Evolutionary conservation across 1,140 invertebrate genomes (phyloP).

Genomic region (Drosophila ercepeae): DNA sequence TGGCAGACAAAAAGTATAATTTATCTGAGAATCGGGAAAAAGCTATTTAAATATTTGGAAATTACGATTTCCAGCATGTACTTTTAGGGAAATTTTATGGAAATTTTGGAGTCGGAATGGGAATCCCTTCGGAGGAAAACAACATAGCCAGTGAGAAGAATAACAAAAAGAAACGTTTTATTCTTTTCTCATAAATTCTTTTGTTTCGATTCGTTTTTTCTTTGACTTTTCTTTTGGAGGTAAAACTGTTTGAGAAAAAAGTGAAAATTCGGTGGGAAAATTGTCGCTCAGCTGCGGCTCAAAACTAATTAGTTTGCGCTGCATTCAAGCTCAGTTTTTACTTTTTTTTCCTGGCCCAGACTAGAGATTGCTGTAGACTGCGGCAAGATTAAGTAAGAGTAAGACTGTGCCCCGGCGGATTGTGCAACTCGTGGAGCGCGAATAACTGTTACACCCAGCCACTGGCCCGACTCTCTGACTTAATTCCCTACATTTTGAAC

Average conservation of each 20-base stretch:
- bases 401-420: slow-evolving; percentile 58
- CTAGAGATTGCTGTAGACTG: slow-evolving; percentile 12
- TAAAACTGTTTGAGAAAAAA: slow-evolving; percentile 55
- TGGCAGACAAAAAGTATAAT: slow-evolving; percentile 17
- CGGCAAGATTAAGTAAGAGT: slow-evolving; percentile 70
- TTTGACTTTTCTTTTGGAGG: slow-evolving; percentile 59
- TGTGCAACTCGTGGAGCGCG: slow-evolving; percentile 29
- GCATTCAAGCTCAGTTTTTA: slow-evolving; percentile 68
- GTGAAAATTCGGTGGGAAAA: slow-evolving; percentile 78
- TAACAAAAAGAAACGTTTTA: slow-evolving; percentile 38
- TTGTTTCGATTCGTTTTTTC: slow-evolving; percentile 60
- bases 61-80: slow-evolving; percentile 49
- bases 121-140: slow-evolving; percentile 21
- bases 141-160: slow-evolving; percentile 67
- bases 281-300: slow-evolving; percentile 67
- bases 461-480: slow-evolving; percentile 77
- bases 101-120: slow-evolving; percentile 34
- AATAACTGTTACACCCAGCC: slow-evolving; percentile 71
- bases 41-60: slow-evolving; percentile 55
- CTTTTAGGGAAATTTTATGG: slow-evolving; percentile 74
- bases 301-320: slow-evolving; percentile 80
- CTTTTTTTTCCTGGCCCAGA: slow-evolving; percentile 46
- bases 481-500: slow-evolving; percentile 75
- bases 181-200: slow-evolving; percentile 62
- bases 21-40: slow-evolving; percentile 25